Evolutionary conservation across 1,140 invertebrate species (phyloP), one percentile per base, ranked within the genome.

Genomic region (Aphaenogaster ashmeadi): DNA sequence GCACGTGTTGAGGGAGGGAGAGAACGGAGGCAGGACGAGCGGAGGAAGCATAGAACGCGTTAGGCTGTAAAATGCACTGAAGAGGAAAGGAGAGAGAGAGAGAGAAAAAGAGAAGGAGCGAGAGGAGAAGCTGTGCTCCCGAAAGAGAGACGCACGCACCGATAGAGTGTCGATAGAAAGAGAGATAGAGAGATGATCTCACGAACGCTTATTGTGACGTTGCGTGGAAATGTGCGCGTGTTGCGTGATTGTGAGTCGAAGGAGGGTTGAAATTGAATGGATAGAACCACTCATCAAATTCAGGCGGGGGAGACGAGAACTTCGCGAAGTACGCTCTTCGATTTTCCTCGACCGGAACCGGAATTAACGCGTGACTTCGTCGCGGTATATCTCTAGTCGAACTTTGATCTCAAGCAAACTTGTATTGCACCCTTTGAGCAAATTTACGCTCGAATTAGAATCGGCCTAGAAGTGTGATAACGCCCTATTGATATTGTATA

Each of bases 1-100:
- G 18, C 58, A 60, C 41, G 78, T 87, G 86, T 69, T 85, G 87
- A 78, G 72, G 86, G 72, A 78, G 85, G 87, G 72, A 58, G 71
- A 74, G 85, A 87, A 13, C 41, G 62, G 52, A 85, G 69, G 74
- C 79, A 64, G 80, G 54, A 88, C 66, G 75, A 75, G 67, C 77
- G 81, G 56, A 85, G 9, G 50, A 80, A 85, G 18, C 47, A 18
- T 33, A 71, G 79, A 81, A 27, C 64, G 78, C 69, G 69, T 87
- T 71, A 91, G 84, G 86, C 71, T 60, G 38, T 72, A 27, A 69
- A 71, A 81, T 27, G 11, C 18, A 21, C 50, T 21, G 41, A 21
- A 50, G 44, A 79, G 21, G 50, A 71, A 56, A 47, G n/a, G 13
- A 52, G 41, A 60, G 56, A 60, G 36, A 75, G 60, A 80, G 9